Conservation (phyloP, 1,140 invertebrate species). For the Apis florea region DNA sequence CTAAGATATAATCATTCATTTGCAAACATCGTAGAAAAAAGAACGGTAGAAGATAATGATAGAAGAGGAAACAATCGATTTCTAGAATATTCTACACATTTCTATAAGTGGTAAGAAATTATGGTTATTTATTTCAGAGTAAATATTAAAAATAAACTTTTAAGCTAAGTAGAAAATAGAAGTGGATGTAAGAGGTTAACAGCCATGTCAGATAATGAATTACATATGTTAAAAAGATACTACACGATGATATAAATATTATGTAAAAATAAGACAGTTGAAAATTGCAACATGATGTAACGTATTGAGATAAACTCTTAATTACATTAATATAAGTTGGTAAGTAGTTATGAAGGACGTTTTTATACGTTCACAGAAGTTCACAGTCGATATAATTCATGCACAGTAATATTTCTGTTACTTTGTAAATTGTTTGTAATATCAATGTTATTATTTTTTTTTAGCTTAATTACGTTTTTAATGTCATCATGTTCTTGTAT, state of each 20-base stretch:
- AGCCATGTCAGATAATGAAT: not conserved
- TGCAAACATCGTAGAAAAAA: not conserved
- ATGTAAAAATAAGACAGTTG: not conserved
- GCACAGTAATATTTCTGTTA: not conserved
- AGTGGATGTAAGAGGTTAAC: not conserved
- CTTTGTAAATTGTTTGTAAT: not conserved
- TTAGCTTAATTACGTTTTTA: not conserved
- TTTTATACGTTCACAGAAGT: not conserved
- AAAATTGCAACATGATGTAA: constrained; percentile 1
- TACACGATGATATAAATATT: not conserved
- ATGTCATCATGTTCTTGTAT: not conserved
- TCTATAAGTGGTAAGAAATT: too few relatives aligned
- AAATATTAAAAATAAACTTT: not conserved
- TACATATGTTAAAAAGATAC: not conserved
- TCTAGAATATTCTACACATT: too few relatives aligned
- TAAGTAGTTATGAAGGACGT: not conserved
- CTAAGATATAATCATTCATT: not conserved
- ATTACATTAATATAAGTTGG: not conserved
- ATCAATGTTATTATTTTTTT: not conserved
- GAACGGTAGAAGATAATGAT: not conserved
- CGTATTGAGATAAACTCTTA: not conserved
- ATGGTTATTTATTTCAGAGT: not conserved
- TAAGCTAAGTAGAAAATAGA: not conserved
- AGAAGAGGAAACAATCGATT: too few relatives aligned
- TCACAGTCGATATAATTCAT: constrained; percentile 12